These are phyloP conservation scores for Catostylus mosaicus DNA, from an alignment of 30 jellyfish, hydroid and myxozoan species.

Conservation along the genomic window DNA sequence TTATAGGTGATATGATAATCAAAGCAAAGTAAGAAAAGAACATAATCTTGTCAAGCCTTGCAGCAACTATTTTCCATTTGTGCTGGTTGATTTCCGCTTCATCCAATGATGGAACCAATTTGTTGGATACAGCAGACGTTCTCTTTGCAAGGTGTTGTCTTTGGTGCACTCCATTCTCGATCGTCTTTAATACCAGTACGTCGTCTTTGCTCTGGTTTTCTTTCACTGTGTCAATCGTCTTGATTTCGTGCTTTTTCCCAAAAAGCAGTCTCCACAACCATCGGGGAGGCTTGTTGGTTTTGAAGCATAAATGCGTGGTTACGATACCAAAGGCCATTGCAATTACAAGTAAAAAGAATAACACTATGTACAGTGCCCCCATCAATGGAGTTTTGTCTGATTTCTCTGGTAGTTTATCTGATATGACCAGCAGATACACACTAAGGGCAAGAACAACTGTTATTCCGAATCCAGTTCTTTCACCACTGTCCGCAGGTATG, in stretches of 20 bases:
- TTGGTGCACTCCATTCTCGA: constrained; percentile 1
- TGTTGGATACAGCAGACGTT: neutral
- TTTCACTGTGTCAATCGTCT: neutral
- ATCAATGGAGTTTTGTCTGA: constrained; percentile 85
- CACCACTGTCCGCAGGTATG: constrained; percentile 93
- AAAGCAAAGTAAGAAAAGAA: constrained; percentile 40
- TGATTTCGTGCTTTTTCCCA: constrained; percentile 12
- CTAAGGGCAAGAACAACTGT: constrained; percentile 81
- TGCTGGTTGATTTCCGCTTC: constrained; percentile 51
- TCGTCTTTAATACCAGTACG: constrained; percentile 21
- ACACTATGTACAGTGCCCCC: constrained; percentile 72
- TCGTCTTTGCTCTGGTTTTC: constrained; percentile 42
- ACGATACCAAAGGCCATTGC: constrained; percentile 53
- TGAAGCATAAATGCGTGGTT: constrained; percentile 45
- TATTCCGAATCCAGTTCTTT: constrained; percentile 87
- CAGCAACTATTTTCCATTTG: constrained; percentile 49
- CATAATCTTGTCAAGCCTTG: constrained; percentile 36
- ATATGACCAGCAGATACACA: constrained; percentile 87
- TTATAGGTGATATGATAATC: constrained; percentile 24
- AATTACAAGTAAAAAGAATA: constrained; percentile 51
- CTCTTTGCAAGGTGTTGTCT: constrained; percentile 20
- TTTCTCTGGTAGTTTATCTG: constrained; percentile 89
- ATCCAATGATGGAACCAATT: constrained; percentile 19
- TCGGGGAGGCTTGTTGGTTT: constrained; percentile 52
- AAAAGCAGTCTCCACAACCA: constrained; percentile 57